Evolutionary conservation across 2,797 vertebrate genomes (phyloP), one percentile per base, ranked within the genome.

Genomic region (Octomys mimax): DNA sequence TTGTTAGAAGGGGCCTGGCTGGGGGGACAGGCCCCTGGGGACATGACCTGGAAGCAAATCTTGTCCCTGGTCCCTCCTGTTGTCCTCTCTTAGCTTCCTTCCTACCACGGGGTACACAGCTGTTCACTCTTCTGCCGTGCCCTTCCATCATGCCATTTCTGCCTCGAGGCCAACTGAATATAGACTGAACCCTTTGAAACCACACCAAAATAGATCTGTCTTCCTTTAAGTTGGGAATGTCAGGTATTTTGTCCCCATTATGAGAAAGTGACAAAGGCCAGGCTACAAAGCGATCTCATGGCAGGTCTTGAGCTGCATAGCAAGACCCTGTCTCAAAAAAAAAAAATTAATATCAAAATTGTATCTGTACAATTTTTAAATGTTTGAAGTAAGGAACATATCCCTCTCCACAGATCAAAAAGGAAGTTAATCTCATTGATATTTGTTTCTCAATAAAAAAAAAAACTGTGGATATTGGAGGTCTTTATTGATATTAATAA

Each of bases 351-450:
- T 78, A 75, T 70, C 54, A 91, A 33, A 77, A 87, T 88, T 21
- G 68, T 87, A 78, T 84, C 31, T 90, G n/a, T 28, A 89, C 80
- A 96, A 94, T 70, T 19, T n/a, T 13, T 54, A 54, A 54, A 54
- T 54, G 52, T 54, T 54, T 54, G 52, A 54, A 54, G 52, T 75
- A 73, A 70, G 57, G 46, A 92, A 57, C 26, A 11, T n/a, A 49
- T 54, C 11, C 62, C 62, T 31, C 13, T 13, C 62, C 62, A 31
- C 11, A 8, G 28, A 13, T 68, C 33, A 86, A 78, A 92, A 87
- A 61, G 28, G 19, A 93, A 73, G 16, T n/a, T n/a, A n/a, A n/a
- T n/a, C n/a, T n/a, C n/a, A n/a, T n/a, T n/a, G n/a, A n/a, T n/a
- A n/a, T n/a, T n/a, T n/a, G n/a, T n/a, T n/a, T n/a, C n/a, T n/a